phyloP scores from a whole-genome alignment of 1,140 invertebrate species.

The Cherax quadricarinatus region DNA sequence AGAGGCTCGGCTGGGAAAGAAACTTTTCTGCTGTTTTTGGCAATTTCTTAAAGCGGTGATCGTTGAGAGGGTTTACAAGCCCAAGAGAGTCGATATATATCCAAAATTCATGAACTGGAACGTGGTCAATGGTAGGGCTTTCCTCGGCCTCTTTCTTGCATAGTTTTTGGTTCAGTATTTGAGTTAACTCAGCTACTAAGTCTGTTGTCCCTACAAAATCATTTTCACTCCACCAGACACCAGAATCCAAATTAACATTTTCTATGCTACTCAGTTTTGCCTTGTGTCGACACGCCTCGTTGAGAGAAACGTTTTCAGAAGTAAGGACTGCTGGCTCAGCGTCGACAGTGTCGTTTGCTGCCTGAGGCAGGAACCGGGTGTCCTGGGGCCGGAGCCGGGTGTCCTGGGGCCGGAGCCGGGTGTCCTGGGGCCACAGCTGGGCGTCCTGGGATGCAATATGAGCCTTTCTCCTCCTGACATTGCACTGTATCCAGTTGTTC shows the following conservation, averaged over 20 bases:
- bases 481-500: no score
- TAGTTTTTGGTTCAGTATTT: slow-evolving; percentile 21
- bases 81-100: neutral
- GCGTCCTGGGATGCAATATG: no score
- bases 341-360: no score
- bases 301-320: neutral
- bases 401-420: neutral
- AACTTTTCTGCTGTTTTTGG: neutral
- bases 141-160: neutral
- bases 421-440: neutral
- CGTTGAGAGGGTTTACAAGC: neutral
- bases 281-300: slow-evolving; percentile 1
- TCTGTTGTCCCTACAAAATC: neutral
- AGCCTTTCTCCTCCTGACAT: no score
- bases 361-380: neutral
- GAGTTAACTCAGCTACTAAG: slow-evolving; percentile 16
- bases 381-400: neutral
- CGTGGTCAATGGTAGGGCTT: neutral
- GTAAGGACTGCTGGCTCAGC: neutral
- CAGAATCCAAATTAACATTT: neutral
- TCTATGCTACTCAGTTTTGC: neutral
- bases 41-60: neutral
- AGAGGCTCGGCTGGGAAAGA: slow-evolving; percentile 7
- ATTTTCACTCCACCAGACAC: neutral
- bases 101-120: slow-evolving; percentile 7